Conservation (phyloP, 2,113 vertebrate genomes). For the Balaenoptera acutorostrata region DNA sequence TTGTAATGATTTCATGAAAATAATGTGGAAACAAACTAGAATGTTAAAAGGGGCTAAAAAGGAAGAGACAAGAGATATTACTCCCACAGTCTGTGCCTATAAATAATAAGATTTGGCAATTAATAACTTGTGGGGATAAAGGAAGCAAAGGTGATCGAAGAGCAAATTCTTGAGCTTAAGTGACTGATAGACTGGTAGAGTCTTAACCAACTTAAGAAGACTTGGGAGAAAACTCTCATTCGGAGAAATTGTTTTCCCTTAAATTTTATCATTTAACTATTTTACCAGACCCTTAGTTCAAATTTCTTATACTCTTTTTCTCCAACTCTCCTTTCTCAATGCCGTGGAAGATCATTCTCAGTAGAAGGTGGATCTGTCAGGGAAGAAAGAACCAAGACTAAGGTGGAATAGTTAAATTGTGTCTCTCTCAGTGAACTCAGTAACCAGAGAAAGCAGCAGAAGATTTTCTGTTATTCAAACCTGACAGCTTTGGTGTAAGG, state of each 20-base stretch:
- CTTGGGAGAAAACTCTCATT: neutral
- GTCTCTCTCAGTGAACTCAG: neutral
- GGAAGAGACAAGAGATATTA: neutral
- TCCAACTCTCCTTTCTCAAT: neutral
- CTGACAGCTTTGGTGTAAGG: neutral
- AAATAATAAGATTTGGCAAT: neutral
- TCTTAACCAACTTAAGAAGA: neutral
- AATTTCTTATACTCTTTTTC: neutral
- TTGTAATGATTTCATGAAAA: neutral
- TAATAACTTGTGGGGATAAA: neutral
- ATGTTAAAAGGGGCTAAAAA: neutral
- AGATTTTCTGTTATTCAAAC: neutral
- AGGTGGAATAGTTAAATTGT: neutral
- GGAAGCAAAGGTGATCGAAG: neutral
- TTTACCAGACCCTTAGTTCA: neutral
- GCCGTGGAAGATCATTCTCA: neutral
- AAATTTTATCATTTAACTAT: neutral
- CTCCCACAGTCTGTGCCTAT: neutral
- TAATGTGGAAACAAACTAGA: neutral
- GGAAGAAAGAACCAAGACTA: neutral
- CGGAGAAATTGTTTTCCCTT: neutral
- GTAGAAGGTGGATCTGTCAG: neutral
- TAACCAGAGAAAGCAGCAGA: neutral
- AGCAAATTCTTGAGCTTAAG: neutral
- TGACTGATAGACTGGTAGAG: neutral